These are phyloP conservation scores for Nixonia krombeini DNA, from an alignment of 1,140 invertebrate species.

Conservation along the genomic window DNA sequence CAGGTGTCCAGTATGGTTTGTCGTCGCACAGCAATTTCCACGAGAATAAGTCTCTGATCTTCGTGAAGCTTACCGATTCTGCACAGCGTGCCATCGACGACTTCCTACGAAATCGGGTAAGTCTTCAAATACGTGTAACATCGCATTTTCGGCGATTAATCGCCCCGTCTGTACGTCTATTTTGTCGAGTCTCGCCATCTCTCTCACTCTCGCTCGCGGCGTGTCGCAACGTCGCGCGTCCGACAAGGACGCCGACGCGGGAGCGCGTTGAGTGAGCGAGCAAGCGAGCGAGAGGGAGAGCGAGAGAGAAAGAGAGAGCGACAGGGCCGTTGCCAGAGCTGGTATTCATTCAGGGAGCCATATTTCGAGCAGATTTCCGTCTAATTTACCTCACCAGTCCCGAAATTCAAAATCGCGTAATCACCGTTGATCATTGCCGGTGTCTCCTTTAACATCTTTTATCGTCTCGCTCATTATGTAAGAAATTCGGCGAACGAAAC, in stretches of 20 bases:
- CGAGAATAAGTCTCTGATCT: constrained; percentile 90
- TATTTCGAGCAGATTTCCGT: too few species aligned
- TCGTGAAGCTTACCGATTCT: constrained; percentile 95
- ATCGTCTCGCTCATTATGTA: too few species aligned
- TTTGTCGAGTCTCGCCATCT: background rate
- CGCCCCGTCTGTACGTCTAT: background rate
- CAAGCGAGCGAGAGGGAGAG: too few species aligned
- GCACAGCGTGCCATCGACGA: constrained; percentile 92
- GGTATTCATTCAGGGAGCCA: too few species aligned
- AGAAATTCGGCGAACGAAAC: background rate
- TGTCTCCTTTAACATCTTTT: too few species aligned
- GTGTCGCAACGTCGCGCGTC: background rate
- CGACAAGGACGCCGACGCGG: background rate
- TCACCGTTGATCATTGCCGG: too few species aligned
- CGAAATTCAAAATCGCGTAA: too few species aligned
- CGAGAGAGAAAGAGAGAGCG: too few species aligned
- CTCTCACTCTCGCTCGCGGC: background rate
- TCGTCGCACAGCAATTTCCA: constrained; percentile 88
- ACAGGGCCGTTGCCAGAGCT: too few species aligned
- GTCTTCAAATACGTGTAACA: too few species aligned
- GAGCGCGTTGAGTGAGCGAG: too few species aligned
- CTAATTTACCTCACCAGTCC: background rate
- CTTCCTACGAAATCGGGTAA: constrained; percentile 88
- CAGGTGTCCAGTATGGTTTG: constrained; percentile 95
- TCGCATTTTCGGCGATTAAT: too few species aligned